Conservation (phyloP, 2,113 vertebrate species). For the Hystrix cristata region DNA sequence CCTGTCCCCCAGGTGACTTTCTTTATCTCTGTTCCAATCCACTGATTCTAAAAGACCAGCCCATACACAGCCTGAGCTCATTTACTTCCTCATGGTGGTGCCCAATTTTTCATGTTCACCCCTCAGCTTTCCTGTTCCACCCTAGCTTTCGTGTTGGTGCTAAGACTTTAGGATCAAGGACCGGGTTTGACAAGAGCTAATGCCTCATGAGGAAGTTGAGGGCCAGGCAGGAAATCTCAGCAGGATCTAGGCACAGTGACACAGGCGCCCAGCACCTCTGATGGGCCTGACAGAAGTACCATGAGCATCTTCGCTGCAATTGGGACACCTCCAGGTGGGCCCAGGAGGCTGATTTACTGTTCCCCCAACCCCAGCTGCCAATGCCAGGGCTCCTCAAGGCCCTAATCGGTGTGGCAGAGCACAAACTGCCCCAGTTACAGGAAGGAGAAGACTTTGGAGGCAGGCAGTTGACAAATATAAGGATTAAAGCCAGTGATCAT, state of each 20-base stretch:
- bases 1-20: not conserved
- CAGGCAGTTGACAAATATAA: not conserved
- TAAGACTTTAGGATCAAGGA: not conserved
- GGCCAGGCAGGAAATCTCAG: not conserved
- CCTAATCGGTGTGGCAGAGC: not conserved
- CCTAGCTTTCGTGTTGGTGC: not conserved
- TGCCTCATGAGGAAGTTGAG: not conserved
- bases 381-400: not conserved
- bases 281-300: not conserved
- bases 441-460: not conserved
- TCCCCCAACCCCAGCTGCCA: not conserved
- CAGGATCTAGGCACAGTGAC: not conserved
- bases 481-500: not conserved
- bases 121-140: not conserved
- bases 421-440: not conserved
- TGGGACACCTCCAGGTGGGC: not conserved
- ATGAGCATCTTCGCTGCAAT: not conserved
- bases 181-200: not conserved
- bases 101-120: not conserved
- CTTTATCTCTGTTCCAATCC: not conserved
- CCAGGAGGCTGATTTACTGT: not conserved
- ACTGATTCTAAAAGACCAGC: not conserved
- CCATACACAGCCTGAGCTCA: not conserved
- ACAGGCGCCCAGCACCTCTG: not conserved
- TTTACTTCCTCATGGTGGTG: not conserved